Base-by-base conservation (phyloP, 2,888 invertebrate genomes). In the Euplexia lucipara region DNA sequence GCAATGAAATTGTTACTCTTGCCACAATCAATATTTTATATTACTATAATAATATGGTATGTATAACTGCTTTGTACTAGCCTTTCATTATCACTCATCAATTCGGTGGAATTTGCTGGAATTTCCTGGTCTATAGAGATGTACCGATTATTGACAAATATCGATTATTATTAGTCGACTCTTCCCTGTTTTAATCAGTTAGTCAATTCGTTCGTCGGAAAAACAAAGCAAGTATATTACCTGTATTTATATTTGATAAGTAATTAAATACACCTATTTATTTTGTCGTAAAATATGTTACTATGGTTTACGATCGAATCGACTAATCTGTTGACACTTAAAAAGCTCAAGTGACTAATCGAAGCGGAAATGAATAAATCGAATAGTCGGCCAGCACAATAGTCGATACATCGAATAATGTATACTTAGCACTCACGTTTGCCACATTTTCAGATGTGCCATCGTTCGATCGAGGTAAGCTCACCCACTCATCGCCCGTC, bases 371-470 rank as follows among this genome's bases (percentile, higher is more conserved):
- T 9, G 20, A 49, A 51, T 51, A 34, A 66, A 30, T 78, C 57
- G 54, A 64, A 49, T 64, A 67, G 52, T 79, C 76, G 53, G 56
- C 47, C 62, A 62, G 60, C 57, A 45, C 67, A 80, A 70, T 82
- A 80, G 72, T 81, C 81, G 78, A 78, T 82, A 75, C 78, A 75
- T 76, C 68, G 70, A 67, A 51, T 75, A 75, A 73, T 79, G 47
- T 79, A 56, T 69, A 62, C 61, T 62, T 72, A 70, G 83, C 88
- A 92, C 90, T 91, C 91, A 93, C 82, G 78, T 74, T 87, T 89
- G 83, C 84, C 91, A 91, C 92, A 86, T 91, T 94, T 94, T 91
- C 94, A 95, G 95, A 94, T 92, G 86, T 89, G 72, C 88, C 93
- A 75, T 88, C 91, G 82, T 87, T 90, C 82, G 91, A 92, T 77